Percentiles rank a stretch among this genome's conserved stretches.
phyloP scores from a whole-genome alignment of 2,113 vertebrate species.

The Elachura formosa region DNA sequence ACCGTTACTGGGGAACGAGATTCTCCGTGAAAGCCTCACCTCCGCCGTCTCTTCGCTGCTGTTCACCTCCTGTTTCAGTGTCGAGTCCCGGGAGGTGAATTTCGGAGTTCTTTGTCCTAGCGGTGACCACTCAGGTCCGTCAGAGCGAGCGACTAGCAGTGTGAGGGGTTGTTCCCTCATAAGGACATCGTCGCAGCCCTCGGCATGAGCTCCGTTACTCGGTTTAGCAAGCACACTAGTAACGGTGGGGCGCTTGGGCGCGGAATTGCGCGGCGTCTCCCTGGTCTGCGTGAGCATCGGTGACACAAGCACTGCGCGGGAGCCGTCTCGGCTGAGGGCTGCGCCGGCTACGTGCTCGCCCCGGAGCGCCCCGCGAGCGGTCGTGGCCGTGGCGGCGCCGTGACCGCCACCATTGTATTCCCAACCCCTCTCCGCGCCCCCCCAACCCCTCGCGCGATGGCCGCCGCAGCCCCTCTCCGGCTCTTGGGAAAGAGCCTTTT shows the following conservation, averaged over 20 bases:
- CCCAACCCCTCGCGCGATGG: neutral
- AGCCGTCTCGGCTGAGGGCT: neutral
- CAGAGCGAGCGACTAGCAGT: neutral
- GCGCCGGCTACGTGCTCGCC: neutral
- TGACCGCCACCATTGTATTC: neutral
- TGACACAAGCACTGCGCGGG: neutral
- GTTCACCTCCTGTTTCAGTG: neutral
- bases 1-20: neutral
- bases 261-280: neutral
- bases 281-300: neutral
- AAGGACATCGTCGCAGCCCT: neutral
- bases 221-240: neutral
- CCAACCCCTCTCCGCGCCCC: neutral
- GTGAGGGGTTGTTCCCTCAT: neutral
- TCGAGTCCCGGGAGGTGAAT: neutral
- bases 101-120: neutral
- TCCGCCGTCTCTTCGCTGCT: neutral
- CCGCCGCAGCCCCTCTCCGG: neutral
- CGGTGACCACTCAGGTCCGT: neutral
- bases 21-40: neutral
- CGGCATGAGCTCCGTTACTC: neutral
- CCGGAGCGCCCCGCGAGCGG: neutral
- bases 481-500: neutral
- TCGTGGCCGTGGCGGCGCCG: neutral
- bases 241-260: neutral